Evolutionary conservation across 1,140 invertebrate species (phyloP).

Genomic region (Ylistrum balloti): DNA sequence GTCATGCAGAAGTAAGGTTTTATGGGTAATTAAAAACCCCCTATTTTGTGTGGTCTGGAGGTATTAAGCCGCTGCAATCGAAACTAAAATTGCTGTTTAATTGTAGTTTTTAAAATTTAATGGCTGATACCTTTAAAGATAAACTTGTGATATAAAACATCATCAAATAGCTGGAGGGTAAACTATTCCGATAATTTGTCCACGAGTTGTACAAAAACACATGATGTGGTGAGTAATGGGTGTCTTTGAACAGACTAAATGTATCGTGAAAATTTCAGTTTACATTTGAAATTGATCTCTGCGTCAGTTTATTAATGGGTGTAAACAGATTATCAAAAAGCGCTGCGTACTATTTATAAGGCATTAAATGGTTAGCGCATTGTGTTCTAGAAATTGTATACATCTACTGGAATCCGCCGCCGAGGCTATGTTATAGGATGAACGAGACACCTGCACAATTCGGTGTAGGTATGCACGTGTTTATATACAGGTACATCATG

Average conservation of each 20-base stretch:
- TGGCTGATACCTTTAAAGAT: conserved; percentile 38
- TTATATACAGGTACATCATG: neutral
- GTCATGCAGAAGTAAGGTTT: conserved; percentile 25
- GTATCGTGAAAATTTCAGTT: conserved; percentile 37
- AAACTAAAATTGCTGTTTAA: conserved; percentile 40
- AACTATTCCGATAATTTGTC: neutral
- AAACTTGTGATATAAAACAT: conserved; percentile 40
- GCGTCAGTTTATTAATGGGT: conserved; percentile 11
- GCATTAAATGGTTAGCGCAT: neutral
- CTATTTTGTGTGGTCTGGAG: conserved; percentile 25
- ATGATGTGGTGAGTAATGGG: conserved; percentile 25
- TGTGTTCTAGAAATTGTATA: neutral
- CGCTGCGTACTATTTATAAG: conserved; percentile 17
- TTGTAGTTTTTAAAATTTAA: conserved; percentile 40
- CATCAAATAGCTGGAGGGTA: neutral
- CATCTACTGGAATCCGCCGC: neutral
- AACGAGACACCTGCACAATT: neutral
- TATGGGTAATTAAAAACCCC: conserved; percentile 19
- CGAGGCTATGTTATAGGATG: neutral
- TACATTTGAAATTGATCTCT: conserved; percentile 28
- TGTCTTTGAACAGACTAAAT: conserved; percentile 39
- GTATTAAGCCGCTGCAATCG: conserved; percentile 11
- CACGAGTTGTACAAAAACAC: conserved; percentile 33
- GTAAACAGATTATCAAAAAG: conserved; percentile 34
- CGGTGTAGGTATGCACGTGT: conserved; percentile 1